Evolutionary conservation across 2,797 vertebrate species (phyloP), one percentile per base, ranked within the genome.

Genomic region (Coccyzus lansbergi): DNA sequence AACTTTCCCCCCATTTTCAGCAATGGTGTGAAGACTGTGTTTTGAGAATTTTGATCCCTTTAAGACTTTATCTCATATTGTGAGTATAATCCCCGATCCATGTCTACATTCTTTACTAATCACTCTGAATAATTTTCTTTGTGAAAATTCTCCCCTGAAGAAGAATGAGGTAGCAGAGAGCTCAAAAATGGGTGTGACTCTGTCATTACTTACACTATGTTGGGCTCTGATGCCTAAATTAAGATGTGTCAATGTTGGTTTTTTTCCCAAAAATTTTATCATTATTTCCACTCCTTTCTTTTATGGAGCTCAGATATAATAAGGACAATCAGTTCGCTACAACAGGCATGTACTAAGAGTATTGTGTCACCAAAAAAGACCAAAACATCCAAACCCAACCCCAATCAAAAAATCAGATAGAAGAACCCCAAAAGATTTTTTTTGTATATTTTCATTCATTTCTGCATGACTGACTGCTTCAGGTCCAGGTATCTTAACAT

Each of bases 371-470:
- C 2, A 55, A 71, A 88, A 38, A 59, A 9, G 6, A 18, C 5
- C 5, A 74, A 20, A 7, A 65, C 76, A 58, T 0, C 2, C 8
- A 80, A 40, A 42, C 2, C 3, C 7, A 60, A 19, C 1, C 9
- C 6, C 21, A 82, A 64, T 2, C 4, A 5, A 14, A 52, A 91
- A 72, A 36, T 36, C 19, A 51, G 31, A 31, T 6, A n/a, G 6
- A 82, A 16, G 72, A 53, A 69, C 53, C 5, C 20, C 85, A 17
- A 44, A 78, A 52, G 5, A 38, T 38, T 38, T 55, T 55, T 53
- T 3, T 42, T 63, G 6, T 24, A 12, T 59, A 26, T 81, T 63
- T 90, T 69, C 15, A 58, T 3, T 42, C 26, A 3, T 40, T 90
- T 78, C 12, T 6, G 22, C 9, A 10, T 33, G 2, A 29, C 5